Evolutionary conservation across 2,797 vertebrate genomes (phyloP).

Genomic region (Mormyrops attenuatus): DNA sequence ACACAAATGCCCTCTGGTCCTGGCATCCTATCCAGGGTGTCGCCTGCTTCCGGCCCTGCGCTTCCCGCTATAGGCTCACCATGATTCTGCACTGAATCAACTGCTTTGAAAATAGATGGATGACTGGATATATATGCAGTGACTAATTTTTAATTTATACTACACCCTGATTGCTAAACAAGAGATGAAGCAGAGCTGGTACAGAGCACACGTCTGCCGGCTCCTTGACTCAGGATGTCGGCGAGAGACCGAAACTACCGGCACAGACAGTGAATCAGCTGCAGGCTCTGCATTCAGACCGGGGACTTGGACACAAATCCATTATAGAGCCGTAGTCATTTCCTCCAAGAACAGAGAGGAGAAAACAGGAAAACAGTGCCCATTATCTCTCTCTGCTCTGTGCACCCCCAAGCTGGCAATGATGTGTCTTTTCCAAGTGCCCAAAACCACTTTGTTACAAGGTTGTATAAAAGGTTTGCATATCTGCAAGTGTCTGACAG

Average conservation of each 20-base stretch:
- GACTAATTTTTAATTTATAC: background rate
- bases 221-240: background rate
- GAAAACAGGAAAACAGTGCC: background rate
- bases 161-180: background rate
- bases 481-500: background rate
- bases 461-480: constrained; percentile 9
- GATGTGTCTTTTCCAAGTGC: background rate
- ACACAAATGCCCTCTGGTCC: background rate
- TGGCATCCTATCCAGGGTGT: background rate
- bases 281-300: background rate
- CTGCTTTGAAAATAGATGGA: background rate
- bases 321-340: constrained; percentile 13
- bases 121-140: background rate
- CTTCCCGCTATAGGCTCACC: background rate
- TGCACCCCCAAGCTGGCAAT: background rate
- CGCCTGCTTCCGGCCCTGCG: background rate
- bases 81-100: background rate
- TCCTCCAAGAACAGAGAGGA: background rate
- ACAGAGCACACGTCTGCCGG: background rate
- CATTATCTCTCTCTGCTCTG: constrained; percentile 18
- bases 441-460: background rate
- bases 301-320: background rate
- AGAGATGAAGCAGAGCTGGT: background rate
- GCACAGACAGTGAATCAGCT: background rate
- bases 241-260: background rate